Evolutionary conservation across 2,113 vertebrate genomes (phyloP), one percentile per base, ranked within the genome.

Genomic region (Podilymbus podiceps): DNA sequence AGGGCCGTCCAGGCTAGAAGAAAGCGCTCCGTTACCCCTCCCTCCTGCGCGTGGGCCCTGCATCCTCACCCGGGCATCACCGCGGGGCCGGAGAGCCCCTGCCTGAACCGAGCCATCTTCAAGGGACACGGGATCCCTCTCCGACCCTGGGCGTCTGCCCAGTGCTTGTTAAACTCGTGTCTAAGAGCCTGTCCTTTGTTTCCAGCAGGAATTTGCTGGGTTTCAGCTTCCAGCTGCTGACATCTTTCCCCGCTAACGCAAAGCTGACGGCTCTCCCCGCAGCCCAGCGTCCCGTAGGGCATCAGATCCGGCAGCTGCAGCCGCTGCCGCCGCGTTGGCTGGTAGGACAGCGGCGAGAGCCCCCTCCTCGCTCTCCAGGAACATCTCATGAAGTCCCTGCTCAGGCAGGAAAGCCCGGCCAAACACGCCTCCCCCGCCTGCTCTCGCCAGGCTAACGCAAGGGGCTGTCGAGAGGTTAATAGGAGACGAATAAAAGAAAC

Each of bases 311-410:
- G 62, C 85, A 44, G 80, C 68, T 9, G 76, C 38, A 69, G 69
- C 33, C 3, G 31, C 60, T 18, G 58, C 62, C 1, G 1, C 2
- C 2, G 2, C 15, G 8, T 6, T 11, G 38, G 79, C 40, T 2
- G 4, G n/a, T 1, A 2, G 50, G 13, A 30, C 0, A 2, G 27
- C 5, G 5, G 10, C 1, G 4, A 60, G 40, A 87, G 46, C 77
- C 81, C 47, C 31, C 42, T 87, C 71, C 52, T 72, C 5, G 4
- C 82, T 81, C 64, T 69, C 49, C 91, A 24, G 72, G 46, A 89
- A 30, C 84, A 66, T 11, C 93, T 38, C 89, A 31, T 52, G 6
- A 15, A 63, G 56, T n/a, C 79, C 71, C 66, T 1, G 4, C 75
- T 68, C 8, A 0, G 20, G 28, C 3, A 10, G 86, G 30, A 44